Base-by-base conservation (phyloP, 2,797 vertebrate genomes). In the Schizopygopsis pylzovi region DNA sequence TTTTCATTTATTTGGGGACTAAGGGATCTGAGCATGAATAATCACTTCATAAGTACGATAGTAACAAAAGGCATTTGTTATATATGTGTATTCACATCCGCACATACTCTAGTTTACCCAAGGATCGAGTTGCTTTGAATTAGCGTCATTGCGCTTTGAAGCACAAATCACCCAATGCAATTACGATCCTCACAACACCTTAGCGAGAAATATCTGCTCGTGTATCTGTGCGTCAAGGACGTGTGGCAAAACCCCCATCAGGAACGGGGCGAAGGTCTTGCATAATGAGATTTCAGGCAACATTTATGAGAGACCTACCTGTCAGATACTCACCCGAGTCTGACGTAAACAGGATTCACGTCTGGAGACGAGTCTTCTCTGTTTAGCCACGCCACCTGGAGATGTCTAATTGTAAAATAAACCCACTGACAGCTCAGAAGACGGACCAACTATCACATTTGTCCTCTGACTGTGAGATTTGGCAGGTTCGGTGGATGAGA, bases 291-390 rank as follows among this genome's bases (percentile, higher is more conserved):
- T 89, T 79, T 86, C 84, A 54, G 54, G 84, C 49, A 79, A 73
- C 77, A 45, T 41, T 86, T 79, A 77, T 75, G 85, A 73, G 86
- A 84, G 90, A 91, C 81, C 85, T 81, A 43, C 79, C 89, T 89
- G 92, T 93, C 92, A 93, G 77, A 68, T 81, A 80, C 49, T 77
- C 87, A 87, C 85, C 86, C 79, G 75, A 70, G 79, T 59, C 79
- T 43, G 45, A 63, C 18, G 80, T 87, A 87, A 88, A 88, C 85
- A 88, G 39, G 75, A 52, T 84, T 88, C 87, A 86, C 49, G 52
- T 75, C 77, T 22, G n/a, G 16, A 67, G 63, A 37, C 15, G 63
- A 67, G 70, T 12, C 12, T 47, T 25, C 68, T 83, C 18, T 45
- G 41, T 73, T 59, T 68, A 47, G 73, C 79, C 9, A 18, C n/a